Base-by-base conservation (phyloP, 2,888 invertebrate genomes). In the Calliopum simillimum region DNA sequence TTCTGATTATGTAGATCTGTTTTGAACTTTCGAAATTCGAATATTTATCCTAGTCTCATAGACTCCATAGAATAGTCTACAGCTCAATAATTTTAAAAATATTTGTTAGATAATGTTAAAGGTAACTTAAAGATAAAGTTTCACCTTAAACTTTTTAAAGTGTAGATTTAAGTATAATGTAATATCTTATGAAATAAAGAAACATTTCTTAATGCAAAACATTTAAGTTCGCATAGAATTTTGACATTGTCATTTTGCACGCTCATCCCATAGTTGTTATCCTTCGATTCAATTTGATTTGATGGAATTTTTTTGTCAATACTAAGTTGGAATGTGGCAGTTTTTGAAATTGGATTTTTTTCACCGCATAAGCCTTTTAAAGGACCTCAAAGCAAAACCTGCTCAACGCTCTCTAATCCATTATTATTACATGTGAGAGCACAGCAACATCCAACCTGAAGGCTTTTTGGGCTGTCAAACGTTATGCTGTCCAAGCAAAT, bases 201-300 rank as follows among this genome's bases (percentile, higher is more conserved):
- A 33, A 33, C 5, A 33, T 33, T 33, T 33, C 33, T 33, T 33
- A 33, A 33, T 33, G 33, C 33, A 33, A 33, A 6, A 25, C 33
- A 25, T 67, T 47, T 33, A 49, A 41, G 23, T 64, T 33, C 51
- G 16, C 19, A 44, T 62, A 21, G 33, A 33, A 16, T 51, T 64
- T 51, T 53, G 43, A 33, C 6, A 8, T 33, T 5, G 33, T 8
- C 33, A 33, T 33, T 33, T 33, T 19, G 33, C 16, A 53, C 33
- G 16, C 59, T 59, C 33, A 33, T 21, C n/a, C 16, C 47, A 47
- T 46, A 13, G 19, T 19, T 58, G 13, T 44, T 25, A 56, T 43
- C 33, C 53, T n/a, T 66, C 55, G 65, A 59, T 16, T 66, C 55
- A 55, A 59, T 67, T 67, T 47, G 67, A 67, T 58, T 58, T 46